These are phyloP conservation scores for Clivina fossor DNA, from an alignment of 2,888 invertebrate genomes.

Conservation along the genomic window DNA sequence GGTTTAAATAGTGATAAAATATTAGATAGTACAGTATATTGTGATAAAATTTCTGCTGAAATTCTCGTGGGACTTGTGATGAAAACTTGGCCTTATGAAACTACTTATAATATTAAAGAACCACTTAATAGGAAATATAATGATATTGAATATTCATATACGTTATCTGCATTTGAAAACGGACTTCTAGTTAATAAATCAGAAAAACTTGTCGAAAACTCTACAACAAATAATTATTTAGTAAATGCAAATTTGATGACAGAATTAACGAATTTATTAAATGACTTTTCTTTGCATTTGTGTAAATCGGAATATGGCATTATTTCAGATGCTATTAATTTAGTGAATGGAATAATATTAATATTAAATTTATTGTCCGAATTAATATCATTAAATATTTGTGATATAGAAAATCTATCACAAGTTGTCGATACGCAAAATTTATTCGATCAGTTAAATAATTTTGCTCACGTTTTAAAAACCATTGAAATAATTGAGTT, in stretches of 20 bases:
- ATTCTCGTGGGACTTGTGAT: slow-evolving; percentile 45
- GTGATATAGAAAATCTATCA: slow-evolving; percentile 31
- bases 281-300: slow-evolving; percentile 8
- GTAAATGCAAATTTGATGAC: slow-evolving; percentile 12
- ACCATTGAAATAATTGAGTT: too few relatives aligned
- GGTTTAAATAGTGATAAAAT: slow-evolving; percentile 40
- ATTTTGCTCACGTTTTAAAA: too few relatives aligned
- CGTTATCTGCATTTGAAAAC: slow-evolving; percentile 44
- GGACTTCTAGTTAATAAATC: slow-evolving; percentile 29
- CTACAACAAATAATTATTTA: slow-evolving; percentile 20
- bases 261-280: slow-evolving; percentile 6
- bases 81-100: slow-evolving; percentile 45
- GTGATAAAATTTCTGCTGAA: slow-evolving; percentile 41
- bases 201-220: too few relatives aligned
- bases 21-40: slow-evolving; percentile 35
- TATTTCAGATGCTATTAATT: slow-evolving; percentile 14
- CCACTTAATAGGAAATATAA: slow-evolving; percentile 15
- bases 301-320: not conserved
- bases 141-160: slow-evolving; percentile 45
- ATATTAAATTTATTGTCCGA: slow-evolving; percentile 37
- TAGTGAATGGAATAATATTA: slow-evolving; percentile 35
- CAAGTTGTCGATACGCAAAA: slow-evolving; percentile 15
- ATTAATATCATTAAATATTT: slow-evolving; percentile 35
- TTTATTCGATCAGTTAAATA: slow-evolving; percentile 14
- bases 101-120: not conserved